Conservation (phyloP, 2,888 invertebrate genomes). For the Choreutis nemorana region DNA sequence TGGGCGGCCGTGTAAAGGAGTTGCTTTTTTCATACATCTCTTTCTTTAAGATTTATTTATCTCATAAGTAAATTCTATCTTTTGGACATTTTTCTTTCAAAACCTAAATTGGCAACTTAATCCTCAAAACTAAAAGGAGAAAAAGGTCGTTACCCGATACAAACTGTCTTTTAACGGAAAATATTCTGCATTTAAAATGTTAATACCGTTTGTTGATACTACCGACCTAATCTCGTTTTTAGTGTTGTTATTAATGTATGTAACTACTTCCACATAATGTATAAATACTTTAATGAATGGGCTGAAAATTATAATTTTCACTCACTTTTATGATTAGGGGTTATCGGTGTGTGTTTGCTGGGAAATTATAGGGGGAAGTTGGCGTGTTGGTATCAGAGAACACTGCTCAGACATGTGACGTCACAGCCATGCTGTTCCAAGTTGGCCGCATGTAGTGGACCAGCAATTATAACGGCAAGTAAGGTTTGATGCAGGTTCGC, state of each 20-base stretch:
- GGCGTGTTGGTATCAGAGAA: constrained; percentile 23
- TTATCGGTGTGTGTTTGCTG: constrained; percentile 25
- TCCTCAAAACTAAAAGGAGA: too few species aligned
- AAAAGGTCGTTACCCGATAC: constrained; percentile 14
- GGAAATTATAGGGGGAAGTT: constrained; percentile 40
- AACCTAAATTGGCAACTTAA: too few species aligned
- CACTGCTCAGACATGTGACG: constrained; percentile 46
- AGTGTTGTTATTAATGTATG: not conserved
- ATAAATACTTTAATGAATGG: constrained; percentile 8
- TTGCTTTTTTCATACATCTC: too few species aligned
- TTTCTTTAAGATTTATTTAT: too few species aligned
- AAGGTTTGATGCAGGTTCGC: constrained; percentile 22
- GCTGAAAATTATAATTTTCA: constrained; percentile 26
- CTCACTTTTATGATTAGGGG: constrained; percentile 26
- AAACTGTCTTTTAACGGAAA: constrained; percentile 11
- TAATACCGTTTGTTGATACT: not conserved
- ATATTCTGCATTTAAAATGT: not conserved
- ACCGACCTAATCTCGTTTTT: not conserved
- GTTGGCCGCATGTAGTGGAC: constrained; percentile 22
- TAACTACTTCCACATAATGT: not conserved
- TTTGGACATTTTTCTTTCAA: too few species aligned
- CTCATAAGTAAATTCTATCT: too few species aligned
- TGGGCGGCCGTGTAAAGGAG: too few species aligned
- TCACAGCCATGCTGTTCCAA: too few species aligned
- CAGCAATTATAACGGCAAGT: constrained; percentile 54